Base-by-base conservation (phyloP, 2,797 vertebrate genomes). In the Anguilla obscura region DNA sequence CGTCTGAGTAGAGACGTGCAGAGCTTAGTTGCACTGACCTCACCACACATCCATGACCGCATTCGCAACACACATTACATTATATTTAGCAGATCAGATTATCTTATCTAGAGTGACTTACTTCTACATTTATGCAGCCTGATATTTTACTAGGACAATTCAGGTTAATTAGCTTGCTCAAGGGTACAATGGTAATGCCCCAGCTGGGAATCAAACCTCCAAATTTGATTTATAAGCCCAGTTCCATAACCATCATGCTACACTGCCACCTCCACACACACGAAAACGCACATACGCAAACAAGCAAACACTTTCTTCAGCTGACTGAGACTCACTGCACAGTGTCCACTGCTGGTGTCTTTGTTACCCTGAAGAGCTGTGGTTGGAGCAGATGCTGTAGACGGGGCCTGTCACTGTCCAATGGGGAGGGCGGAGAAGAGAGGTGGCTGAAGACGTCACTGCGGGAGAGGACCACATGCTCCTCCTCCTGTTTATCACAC, bases 281-380 rank as follows among this genome's bases (percentile, higher is more conserved):
- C 8, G 0, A 40, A 66, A 16, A 45, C 18, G 76, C 33, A 87
- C 18, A 50, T 3, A 86, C 87, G 52, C 84, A 56, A 52, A 16
- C 83, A 89, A 86, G 18, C 66, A 12, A 3, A 80, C 48, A 50
- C 80, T 36, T 21, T 50, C 60, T 24, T 52, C 12, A 52, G 80
- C 82, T 33, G 85, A 60, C 86, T 3, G 18, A 50, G 0, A 89
- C 88, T 85, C 80, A 92, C 88, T 90, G 89, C 66, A 90, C 86
- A 71, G 74, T 33, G n/a, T 90, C 89, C 66, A 89, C 52, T 0
- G 86, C 60, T 7, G 89, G 90, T 63, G 88, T 91, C 24, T 80
- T 83, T 0, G 45, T 92, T 74, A 90, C 91, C 89, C 89, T 90
- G 85, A 92, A 92, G 30, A 90, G 90, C n/a, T 91, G 87, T 40